Base-by-base conservation (phyloP, 2,888 invertebrate species). In the Hemaris fuciformis region DNA sequence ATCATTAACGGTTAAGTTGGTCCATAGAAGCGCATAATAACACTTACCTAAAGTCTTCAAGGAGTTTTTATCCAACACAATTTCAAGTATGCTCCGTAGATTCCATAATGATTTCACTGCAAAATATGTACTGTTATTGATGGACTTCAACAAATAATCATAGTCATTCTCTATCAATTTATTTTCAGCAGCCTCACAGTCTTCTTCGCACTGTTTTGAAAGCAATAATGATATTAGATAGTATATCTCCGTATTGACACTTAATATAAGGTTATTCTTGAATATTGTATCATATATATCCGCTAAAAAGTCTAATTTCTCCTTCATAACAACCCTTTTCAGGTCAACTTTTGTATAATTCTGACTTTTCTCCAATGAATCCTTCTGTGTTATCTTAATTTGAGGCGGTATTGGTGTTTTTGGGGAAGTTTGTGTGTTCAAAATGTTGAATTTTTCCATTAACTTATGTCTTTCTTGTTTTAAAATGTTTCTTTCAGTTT, bases 71-170 rank as follows among this genome's bases (percentile, higher is more conserved):
- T 96, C 96, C 57, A 95, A 83, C 23, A 89, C 79, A 13, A 94
- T 87, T 65, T 93, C 87, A 5, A 97, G 76, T 13, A 94, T 74
- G n/a, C 86, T 79, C 43, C 90, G 83, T 68, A 95, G 94, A 25
- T 92, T 87, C 79, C 94, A 93, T 27, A 98, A 84, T 0, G 95
- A 94, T 62, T 93, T 91, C 0, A 94, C 87, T 22, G 96, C 94
- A 88, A 97, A 98, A 87, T 96, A 97, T 2, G 96, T 94, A 72
- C 96, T 95, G 77, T 97, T 96, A 66, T 95, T 94, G 60, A 94
- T 83, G 6, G 84, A 87, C 66, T 89, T 89, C 10, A 95, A 71
- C 57, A 94, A 70, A 76, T 72, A 81, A 18, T 85, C 78, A 41
- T 77, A 60, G 64, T 85, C 73, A 15, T 68, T 68, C 2, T 74